phyloP scores from a whole-genome alignment of 2,113 vertebrate genomes.

The Ranitomeya imitator region DNA sequence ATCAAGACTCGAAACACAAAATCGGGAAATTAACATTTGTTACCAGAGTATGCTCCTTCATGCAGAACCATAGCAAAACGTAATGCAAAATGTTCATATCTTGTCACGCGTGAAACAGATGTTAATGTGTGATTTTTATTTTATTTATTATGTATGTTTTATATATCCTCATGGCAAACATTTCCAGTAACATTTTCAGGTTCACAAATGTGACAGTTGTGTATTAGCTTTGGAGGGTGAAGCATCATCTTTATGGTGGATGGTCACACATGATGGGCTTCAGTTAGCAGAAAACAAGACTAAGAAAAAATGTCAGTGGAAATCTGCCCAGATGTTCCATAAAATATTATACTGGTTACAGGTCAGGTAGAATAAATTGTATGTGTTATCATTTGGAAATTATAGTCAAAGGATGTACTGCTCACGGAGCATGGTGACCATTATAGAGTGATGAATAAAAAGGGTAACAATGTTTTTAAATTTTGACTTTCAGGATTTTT shows the following conservation, averaged over 20 bases:
- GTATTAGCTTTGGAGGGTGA: not conserved
- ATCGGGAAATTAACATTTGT: constrained; percentile 23
- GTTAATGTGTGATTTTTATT: not conserved
- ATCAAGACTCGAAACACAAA: constrained; percentile 30
- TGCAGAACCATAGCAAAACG: not conserved
- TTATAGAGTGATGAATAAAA: not conserved
- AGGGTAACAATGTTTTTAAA: too few relatives aligned
- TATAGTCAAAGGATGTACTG: not conserved
- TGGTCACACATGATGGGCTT: not conserved
- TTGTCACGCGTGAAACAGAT: constrained; percentile 19
- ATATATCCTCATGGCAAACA: not conserved
- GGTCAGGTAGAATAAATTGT: not conserved
- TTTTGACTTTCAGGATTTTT: too few relatives aligned
- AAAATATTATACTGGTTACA: not conserved
- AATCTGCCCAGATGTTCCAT: not conserved
- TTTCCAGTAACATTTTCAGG: not conserved
- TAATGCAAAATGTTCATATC: not conserved
- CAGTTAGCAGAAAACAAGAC: constrained; percentile 15
- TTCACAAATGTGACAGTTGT: not conserved
- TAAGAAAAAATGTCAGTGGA: not conserved
- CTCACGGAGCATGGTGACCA: not conserved
- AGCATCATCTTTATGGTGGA: not conserved
- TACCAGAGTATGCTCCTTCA: not conserved
- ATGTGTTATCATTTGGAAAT: not conserved
- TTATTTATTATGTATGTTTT: not conserved